Conservation (phyloP, 2,888 invertebrate genomes). For the Cosmopolites sordidus region DNA sequence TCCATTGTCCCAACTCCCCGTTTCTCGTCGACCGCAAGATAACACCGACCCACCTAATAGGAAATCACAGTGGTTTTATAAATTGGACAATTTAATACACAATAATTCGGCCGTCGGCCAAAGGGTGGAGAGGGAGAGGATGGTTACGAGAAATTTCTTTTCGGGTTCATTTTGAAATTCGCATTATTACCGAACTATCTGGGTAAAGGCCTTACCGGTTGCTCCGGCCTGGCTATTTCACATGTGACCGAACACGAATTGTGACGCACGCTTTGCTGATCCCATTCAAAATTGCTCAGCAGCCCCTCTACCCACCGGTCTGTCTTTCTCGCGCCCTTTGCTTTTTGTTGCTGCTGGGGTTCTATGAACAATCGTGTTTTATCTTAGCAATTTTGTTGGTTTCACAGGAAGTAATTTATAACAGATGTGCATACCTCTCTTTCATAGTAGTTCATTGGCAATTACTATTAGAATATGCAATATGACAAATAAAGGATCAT, state of each 20-base stretch:
- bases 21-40: slow-evolving; percentile 33
- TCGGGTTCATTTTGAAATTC: slow-evolving; percentile 46
- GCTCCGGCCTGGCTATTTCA: slow-evolving; percentile 55
- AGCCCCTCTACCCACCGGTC: too few relatives aligned
- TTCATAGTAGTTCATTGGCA: too few relatives aligned
- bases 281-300: slow-evolving; percentile 50
- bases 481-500: too few relatives aligned
- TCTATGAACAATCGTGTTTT: too few relatives aligned
- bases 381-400: too few relatives aligned
- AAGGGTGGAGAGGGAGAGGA: slow-evolving; percentile 3
- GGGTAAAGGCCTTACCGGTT: slow-evolving; percentile 38
- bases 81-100: slow-evolving; percentile 50
- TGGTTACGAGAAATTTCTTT: slow-evolving; percentile 25
- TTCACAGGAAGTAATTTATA: too few relatives aligned
- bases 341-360: too few relatives aligned
- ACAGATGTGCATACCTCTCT: too few relatives aligned
- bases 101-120: slow-evolving; percentile 37
- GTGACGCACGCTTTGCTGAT: slow-evolving; percentile 62
- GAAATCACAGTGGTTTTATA: slow-evolving; percentile 49
- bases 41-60: slow-evolving; percentile 42
- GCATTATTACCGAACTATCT: slow-evolving; percentile 37
- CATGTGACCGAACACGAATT: slow-evolving; percentile 63
- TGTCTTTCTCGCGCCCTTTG: too few relatives aligned
- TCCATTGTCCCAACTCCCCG: slow-evolving; percentile 26
- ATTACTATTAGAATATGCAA: too few relatives aligned